Conservation (phyloP, 2,888 invertebrate species). For the Drosophila fungiperda region DNA sequence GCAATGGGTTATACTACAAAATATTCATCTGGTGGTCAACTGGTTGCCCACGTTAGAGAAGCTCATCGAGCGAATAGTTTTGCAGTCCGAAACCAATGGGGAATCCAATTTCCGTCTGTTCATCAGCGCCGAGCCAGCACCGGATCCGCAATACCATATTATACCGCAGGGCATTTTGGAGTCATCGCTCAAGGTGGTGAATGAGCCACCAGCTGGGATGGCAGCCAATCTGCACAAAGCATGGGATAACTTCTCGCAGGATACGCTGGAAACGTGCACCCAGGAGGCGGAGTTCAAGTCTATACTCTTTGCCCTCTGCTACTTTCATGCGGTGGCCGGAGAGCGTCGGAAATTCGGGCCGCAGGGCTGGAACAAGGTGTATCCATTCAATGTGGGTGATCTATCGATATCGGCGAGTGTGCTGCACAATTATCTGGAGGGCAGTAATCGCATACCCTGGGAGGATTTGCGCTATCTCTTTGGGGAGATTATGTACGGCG, state of each 20-base stretch:
- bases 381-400: slow-evolving; percentile 94
- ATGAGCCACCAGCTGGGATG: slow-evolving; percentile 98
- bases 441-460: slow-evolving; percentile 95
- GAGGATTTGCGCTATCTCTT: slow-evolving; percentile 97
- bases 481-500: slow-evolving; percentile 99
- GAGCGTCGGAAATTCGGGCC: slow-evolving; percentile 97
- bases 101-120: slow-evolving; percentile 88
- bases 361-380: slow-evolving; percentile 95
- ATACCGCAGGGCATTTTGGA: slow-evolving; percentile 95
- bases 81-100: slow-evolving; percentile 86
- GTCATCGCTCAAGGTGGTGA: slow-evolving; percentile 97
- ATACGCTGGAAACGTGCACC: slow-evolving; percentile 95
- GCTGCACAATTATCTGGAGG: slow-evolving; percentile 95
- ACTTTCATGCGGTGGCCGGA: slow-evolving; percentile 97
- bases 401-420: slow-evolving; percentile 96
- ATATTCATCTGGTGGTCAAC: slow-evolving; percentile 95
- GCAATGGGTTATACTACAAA: slow-evolving; percentile 95
- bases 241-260: slow-evolving; percentile 96
- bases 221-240: slow-evolving; percentile 97
- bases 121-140: slow-evolving; percentile 95
- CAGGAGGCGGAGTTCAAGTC: slow-evolving; percentile 97
- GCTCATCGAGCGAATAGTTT: slow-evolving; percentile 93
- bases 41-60: slow-evolving; percentile 96
- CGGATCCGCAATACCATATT: slow-evolving; percentile 88
- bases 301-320: slow-evolving; percentile 95